Evolutionary conservation across 2,888 invertebrate genomes (phyloP), one percentile per base, ranked within the genome.

Genomic region (Hydrotaea cyrtoneurina): DNA sequence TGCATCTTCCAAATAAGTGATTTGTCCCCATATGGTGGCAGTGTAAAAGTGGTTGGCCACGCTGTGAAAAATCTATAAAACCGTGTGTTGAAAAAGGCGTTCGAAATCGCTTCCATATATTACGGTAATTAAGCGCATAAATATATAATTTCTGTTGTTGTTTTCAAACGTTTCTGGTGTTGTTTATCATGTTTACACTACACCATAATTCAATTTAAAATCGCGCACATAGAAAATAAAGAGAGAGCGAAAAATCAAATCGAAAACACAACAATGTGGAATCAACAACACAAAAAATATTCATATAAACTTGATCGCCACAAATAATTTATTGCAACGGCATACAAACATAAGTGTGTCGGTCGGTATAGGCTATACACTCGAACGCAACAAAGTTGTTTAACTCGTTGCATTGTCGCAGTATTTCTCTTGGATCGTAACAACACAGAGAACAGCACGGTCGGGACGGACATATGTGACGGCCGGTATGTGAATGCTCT

Each of bases 321-420:
- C 1, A 13, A 59, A 26, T 23, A 46, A 69, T 69, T 46, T 69
- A 69, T 46, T 46, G 46, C 69, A 69, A 46, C 69, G 69, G 23
- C 21, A 46, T 46, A 17, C 17, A 36, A 5, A 39, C 39, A 39
- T 39, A 39, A 11, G 8, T 59, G 0, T 57, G 21, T 2, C 10
- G 19, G 57, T 7, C 13, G 3, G 13, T 23, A 59, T 59, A 59
- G 11, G 21, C 11, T 26, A 15, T 62, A 57, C 55, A 21, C 55
- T 15, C 8, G 23, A 21, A 66, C 15, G 66, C 69, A 69, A 69
- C 69, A 69, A 69, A 69, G 69, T 69, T 23, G 69, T 46, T 69
- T 43, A 69, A 69, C 69, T 69, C 31, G 69, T 69, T 69, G 23
- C 69, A 69, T 69, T 69, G 2, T 69, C 46, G 46, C 69, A 46